A percentile compares a stretch with the other conserved stretches of the same genome.
These are phyloP conservation scores for Cheirogaleus medius DNA, from an alignment of 2,113 vertebrate species.

Conservation along the genomic window DNA sequence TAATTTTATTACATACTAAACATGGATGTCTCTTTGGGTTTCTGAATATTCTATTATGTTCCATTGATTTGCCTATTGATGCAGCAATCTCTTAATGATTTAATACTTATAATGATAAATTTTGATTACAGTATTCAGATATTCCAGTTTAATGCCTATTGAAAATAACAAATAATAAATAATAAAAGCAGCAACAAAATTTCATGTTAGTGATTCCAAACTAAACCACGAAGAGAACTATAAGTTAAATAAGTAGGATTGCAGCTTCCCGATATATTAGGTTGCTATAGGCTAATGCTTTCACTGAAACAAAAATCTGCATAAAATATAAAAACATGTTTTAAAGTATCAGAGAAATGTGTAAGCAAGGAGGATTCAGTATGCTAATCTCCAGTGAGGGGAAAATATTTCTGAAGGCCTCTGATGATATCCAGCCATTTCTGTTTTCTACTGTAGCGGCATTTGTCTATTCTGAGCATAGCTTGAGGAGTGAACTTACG, in stretches of 20 bases:
- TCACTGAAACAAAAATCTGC: neutral
- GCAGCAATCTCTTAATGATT: neutral
- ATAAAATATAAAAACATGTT: neutral
- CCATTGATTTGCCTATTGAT: neutral
- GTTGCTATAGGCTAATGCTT: neutral
- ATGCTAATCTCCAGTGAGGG: neutral
- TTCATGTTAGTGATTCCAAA: neutral
- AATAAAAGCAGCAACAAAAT: neutral
- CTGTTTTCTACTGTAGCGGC: neutral
- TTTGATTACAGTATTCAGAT: neutral
- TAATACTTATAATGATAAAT: neutral
- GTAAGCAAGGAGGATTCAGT: neutral
- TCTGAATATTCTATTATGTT: neutral
- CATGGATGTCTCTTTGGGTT: neutral
- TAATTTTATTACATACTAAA: neutral
- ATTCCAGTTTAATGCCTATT: neutral
- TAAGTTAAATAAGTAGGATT: neutral
- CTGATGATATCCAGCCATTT: neutral
- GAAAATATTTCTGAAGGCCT: neutral
- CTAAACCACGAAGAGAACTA: neutral
- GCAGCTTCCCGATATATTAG: neutral
- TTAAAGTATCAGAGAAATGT: neutral
- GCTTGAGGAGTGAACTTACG: neutral
- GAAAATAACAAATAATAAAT: constrained; percentile 36
- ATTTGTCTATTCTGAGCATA: neutral